Evolutionary conservation across 1,140 invertebrate species (phyloP).

Genomic region (Camponotus vicinus): DNA sequence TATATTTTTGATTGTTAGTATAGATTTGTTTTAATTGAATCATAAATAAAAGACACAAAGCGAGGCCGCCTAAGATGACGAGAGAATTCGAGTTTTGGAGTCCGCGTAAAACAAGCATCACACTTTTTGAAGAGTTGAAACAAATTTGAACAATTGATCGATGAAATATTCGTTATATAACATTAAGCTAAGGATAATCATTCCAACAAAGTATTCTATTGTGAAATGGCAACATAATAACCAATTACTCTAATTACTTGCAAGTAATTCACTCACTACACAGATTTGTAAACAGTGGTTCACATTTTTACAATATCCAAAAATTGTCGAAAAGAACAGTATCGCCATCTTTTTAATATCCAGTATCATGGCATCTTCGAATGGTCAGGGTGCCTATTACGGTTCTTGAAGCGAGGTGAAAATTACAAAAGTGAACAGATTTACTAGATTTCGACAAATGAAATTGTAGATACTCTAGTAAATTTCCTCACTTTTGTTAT

Average conservation of each 20-base stretch:
- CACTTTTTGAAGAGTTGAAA: conserved; percentile 67
- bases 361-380: no score
- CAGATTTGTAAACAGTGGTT: not conserved
- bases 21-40: conserved; percentile 85
- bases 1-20: conserved; percentile 84
- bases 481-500: no score
- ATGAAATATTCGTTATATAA: conserved; percentile 15
- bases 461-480: no score
- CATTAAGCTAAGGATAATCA: not conserved
- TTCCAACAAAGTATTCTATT: not conserved
- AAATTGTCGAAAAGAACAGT: no score
- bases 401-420: no score
- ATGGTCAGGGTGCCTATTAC: no score
- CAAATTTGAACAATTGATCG: conserved; percentile 24
- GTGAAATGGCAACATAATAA: not conserved
- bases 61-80: conserved; percentile 78
- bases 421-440: no score
- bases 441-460: no score
- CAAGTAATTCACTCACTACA: not conserved
- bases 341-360: no score
- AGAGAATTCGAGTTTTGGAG: conserved; percentile 82
- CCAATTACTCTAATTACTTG: not conserved
- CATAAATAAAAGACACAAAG: conserved; percentile 83
- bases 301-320: no score
- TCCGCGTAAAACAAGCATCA: conserved; percentile 82